Base-by-base conservation (phyloP, 2,797 vertebrate species). In the Parauchenoglanis ngamensis region DNA sequence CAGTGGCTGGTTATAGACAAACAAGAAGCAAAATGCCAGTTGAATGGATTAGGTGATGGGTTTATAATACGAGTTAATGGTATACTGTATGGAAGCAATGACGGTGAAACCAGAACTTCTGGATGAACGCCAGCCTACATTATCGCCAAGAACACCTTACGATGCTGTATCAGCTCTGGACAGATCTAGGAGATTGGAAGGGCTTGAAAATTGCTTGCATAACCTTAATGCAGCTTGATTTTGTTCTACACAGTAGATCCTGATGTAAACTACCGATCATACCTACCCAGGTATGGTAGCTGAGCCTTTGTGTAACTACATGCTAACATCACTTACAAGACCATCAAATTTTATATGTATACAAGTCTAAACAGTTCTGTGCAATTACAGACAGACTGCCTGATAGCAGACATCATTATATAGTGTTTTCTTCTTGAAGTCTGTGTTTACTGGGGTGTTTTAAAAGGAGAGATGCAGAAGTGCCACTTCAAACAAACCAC, bases 401-500 rank as follows among this genome's bases (percentile, higher is more conserved):
- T 56, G 65, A 54, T 83, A 80, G 73, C 59, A 85, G 44, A 35
- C 28, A n/a, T 78, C 28, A 49, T 59, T 56, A 40, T 5, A 40
- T 35, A 57, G 40, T 25, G 40, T 76, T 54, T n/a, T 79, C 1
- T 35, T 76, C 44, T 15, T 67, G 61, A 70, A 35, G 57, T 65
- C 59, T 35, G 59, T 61, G 56, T 78, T 78, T 78, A 65, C 44
- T 68, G 75, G 85, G n/a, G 57, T 78, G 46, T 68, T 86, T 86
- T 28, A 40, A 80, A 44, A n/a, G 23, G 4, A 46, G 85, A 28
- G n/a, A 11, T 23, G 21, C 17, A 35, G 28, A 83, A 28, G 61
- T 79, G 61, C 63, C 84, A 86, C 75, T 86, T 86, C 49, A 68
- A 80, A 87, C 56, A 70, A 80, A 67, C 67, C 40, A 54, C 19